Evolutionary conservation across 2,797 vertebrate genomes (phyloP).

Genomic region (Pipistrellus kuhlii): DNA sequence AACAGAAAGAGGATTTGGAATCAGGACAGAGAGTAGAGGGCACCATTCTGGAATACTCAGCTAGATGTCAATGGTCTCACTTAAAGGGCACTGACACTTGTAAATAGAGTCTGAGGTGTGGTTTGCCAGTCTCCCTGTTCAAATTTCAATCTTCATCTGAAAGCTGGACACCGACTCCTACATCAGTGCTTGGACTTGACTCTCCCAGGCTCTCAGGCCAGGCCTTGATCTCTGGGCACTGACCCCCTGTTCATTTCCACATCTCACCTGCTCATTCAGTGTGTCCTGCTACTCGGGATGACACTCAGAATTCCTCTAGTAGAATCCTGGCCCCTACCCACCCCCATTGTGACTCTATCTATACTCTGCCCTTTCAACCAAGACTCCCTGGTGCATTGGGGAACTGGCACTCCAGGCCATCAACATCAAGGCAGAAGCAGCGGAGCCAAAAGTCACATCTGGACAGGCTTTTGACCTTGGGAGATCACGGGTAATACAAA

Average conservation of each 20-base stretch:
- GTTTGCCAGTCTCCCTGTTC: background rate
- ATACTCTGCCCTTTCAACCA: background rate
- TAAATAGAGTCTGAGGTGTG: background rate
- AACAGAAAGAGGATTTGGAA: constrained; percentile 17
- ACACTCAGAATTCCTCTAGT: constrained; percentile 45
- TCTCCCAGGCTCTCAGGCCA: background rate
- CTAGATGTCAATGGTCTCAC: background rate
- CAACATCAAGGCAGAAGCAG: background rate
- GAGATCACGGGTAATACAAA: constrained; percentile 71
- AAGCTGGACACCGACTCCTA: background rate
- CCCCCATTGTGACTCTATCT: constrained; percentile 67
- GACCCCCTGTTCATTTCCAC: background rate
- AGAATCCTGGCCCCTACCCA: constrained; percentile 43
- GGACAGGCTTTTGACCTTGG: constrained; percentile 34
- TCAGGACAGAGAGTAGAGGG: background rate
- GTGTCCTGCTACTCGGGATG: background rate
- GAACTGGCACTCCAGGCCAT: background rate
- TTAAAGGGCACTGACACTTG: background rate
- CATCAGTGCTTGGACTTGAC: background rate
- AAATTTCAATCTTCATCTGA: constrained; percentile 43
- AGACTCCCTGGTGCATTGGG: background rate
- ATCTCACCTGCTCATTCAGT: background rate
- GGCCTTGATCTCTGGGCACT: background rate
- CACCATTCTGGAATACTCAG: background rate
- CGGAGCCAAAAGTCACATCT: constrained; percentile 62